These are phyloP conservation scores for Acanthaster planci DNA, from an alignment of 35 echinoderm and acorn worm species.

Conservation along the genomic window DNA sequence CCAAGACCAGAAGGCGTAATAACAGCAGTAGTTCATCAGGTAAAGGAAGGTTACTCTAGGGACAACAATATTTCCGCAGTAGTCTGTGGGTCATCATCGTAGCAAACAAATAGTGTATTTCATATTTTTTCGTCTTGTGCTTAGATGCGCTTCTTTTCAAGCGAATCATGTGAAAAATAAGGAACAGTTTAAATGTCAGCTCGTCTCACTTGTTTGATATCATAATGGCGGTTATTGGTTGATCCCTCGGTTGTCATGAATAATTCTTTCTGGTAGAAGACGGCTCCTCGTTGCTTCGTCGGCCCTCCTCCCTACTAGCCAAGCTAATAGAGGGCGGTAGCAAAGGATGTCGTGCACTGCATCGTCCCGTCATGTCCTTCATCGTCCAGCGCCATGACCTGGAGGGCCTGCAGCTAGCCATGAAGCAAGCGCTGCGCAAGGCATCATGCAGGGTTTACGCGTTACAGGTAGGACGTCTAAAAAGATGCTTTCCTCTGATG, in stretches of 20 bases:
- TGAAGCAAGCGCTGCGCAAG: conserved; percentile 93
- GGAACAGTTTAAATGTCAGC: too few species aligned
- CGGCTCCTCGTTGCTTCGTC: conserved; percentile 88
- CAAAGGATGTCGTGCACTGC: conserved; percentile 47
- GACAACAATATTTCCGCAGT: too few species aligned
- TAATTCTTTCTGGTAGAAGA: conserved; percentile 47
- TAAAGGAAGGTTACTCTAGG: not conserved
- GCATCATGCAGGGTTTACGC: conserved; percentile 94
- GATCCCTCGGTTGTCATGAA: too few species aligned
- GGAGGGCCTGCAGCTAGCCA: conserved; percentile 85
- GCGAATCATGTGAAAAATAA: too few species aligned
- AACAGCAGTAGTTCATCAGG: conserved; percentile 59
- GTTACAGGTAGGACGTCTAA: conserved; percentile 64
- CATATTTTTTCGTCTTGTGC: too few species aligned
- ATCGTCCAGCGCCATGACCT: conserved; percentile 89
- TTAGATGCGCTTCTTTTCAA: too few species aligned
- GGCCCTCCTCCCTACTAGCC: conserved; percentile 80
- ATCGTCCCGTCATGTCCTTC: conserved; percentile 79
- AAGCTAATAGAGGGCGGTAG: conserved; percentile 71
- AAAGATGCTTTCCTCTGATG: too few species aligned
- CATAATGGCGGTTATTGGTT: too few species aligned
- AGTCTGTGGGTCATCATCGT: too few species aligned
- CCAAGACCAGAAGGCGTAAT: conserved; percentile 71
- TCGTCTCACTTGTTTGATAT: too few species aligned
- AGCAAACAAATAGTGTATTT: too few species aligned